Evolutionary conservation across 1,140 invertebrate genomes (phyloP).

Genomic region (Pogonus chalceus): DNA sequence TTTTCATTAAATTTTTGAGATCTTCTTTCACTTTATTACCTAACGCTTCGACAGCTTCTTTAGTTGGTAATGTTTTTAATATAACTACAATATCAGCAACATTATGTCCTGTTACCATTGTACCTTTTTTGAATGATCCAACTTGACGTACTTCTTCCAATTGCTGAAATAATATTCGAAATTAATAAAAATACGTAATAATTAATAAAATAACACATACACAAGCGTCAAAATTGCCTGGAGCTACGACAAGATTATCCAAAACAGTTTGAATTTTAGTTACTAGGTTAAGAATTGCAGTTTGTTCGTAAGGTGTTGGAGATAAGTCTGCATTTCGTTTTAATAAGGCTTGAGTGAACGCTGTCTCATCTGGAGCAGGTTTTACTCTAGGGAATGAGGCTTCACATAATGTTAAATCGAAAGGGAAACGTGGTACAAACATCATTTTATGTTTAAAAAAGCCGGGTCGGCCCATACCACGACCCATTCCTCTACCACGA

Average conservation of each 20-base stretch:
- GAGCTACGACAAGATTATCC: conserved; percentile 87
- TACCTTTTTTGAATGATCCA: conserved; percentile 96
- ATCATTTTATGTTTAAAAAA: conserved; percentile 55
- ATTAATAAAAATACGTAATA: neutral
- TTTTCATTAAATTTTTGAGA: conserved; percentile 56
- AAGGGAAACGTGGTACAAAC: conserved; percentile 76
- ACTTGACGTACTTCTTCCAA: conserved; percentile 92
- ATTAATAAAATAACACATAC: conserved; percentile 52
- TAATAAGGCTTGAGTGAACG: conserved; percentile 77
- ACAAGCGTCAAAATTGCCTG: conserved; percentile 88
- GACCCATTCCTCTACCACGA: conserved; percentile 53
- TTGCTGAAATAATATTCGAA: conserved; percentile 62
- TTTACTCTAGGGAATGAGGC: conserved; percentile 79
- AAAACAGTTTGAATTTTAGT: conserved; percentile 87
- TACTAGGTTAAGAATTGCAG: conserved; percentile 81
- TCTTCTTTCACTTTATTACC: conserved; percentile 83
- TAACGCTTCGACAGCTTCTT: conserved; percentile 85
- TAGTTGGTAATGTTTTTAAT: conserved; percentile 93
- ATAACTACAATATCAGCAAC: conserved; percentile 96
- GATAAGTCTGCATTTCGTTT: conserved; percentile 86
- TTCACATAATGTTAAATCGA: conserved; percentile 83
- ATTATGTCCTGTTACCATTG: conserved; percentile 91
- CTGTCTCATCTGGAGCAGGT: conserved; percentile 67
- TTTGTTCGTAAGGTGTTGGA: conserved; percentile 80
- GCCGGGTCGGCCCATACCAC: conserved; percentile 54